Percentiles rank a stretch among this genome's conserved stretches.
These are phyloP conservation scores for Steinernema khuongi DNA, from an alignment of 1,140 invertebrate species.

Conservation along the genomic window DNA sequence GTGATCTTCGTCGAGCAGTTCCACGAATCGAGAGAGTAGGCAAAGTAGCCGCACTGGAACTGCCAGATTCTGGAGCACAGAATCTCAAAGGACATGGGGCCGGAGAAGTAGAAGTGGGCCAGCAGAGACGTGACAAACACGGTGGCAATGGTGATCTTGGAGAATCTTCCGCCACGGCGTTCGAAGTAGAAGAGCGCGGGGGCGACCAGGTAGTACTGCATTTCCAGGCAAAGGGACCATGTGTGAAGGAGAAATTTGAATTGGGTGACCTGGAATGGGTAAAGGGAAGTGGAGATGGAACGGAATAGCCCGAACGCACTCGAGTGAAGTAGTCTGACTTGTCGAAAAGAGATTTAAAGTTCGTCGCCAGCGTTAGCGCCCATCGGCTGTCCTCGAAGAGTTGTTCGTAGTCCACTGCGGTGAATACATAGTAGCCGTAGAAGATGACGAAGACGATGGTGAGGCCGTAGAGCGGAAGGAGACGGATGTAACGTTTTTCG, in stretches of 20 bases:
- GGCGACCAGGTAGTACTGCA: constrained; percentile 44
- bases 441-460: constrained; percentile 26
- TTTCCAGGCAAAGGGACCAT: constrained; percentile 46
- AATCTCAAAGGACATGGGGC: background rate
- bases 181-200: constrained; percentile 33
- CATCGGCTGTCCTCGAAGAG: constrained; percentile 25
- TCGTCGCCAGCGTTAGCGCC: constrained; percentile 33
- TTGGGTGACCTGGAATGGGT: constrained; percentile 15
- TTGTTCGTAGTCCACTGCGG: constrained; percentile 30
- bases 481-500: constrained; percentile 37
- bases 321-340: constrained; percentile 34
- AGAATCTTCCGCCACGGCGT: background rate
- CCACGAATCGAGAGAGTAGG: background rate
- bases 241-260: constrained; percentile 35
- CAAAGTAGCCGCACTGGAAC: constrained; percentile 8
- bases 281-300: background rate
- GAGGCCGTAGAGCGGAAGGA: constrained; percentile 42
- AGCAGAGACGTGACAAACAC: background rate
- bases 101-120: constrained; percentile 13
- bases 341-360: constrained; percentile 34
- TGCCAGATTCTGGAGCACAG: constrained; percentile 21
- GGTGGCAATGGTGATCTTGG: background rate
- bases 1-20: background rate
- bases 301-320: constrained; percentile 14
- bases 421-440: background rate